Percentiles rank a stretch among this genome's conserved stretches.
Evolutionary conservation across 2,888 invertebrate species (phyloP).

Genomic region (Cancer borealis): DNA sequence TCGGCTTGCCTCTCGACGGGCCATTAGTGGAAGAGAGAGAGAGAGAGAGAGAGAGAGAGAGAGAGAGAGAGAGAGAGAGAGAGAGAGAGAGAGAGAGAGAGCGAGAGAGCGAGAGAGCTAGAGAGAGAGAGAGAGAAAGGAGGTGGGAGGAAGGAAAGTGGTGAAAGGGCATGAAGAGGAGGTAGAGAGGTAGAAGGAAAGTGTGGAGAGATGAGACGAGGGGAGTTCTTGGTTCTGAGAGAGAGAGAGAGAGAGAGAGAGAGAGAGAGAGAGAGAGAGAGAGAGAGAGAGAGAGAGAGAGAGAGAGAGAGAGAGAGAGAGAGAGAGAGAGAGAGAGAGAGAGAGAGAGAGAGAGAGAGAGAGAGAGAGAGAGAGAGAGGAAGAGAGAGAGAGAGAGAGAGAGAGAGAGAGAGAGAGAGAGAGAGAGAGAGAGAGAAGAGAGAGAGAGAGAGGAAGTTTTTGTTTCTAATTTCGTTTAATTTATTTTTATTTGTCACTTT

Average conservation of each 20-base stretch:
- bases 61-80: neutral
- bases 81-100: neutral
- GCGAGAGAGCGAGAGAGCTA: conserved; percentile 29
- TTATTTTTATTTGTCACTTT: too few relatives aligned
- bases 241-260: conserved; percentile 1
- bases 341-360: too few relatives aligned
- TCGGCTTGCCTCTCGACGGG: neutral
- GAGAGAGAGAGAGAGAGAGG: too few relatives aligned
- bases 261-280: conserved; percentile 32
- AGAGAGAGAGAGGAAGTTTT: too few relatives aligned
- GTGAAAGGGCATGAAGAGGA: neutral
- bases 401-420: too few relatives aligned
- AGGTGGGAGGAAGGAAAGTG: neutral
- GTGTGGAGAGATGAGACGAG: too few relatives aligned
- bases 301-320: neutral
- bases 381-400: too few relatives aligned
- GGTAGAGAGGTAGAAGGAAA: neutral
- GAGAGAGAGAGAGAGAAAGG: conserved; percentile 39
- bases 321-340: too few relatives aligned
- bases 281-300: conserved; percentile 40
- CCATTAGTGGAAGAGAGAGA: conserved; percentile 42
- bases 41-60: conserved; percentile 51
- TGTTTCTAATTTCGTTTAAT: too few relatives aligned
- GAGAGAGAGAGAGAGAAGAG: too few relatives aligned
- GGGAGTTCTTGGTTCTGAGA: too few relatives aligned